These are phyloP conservation scores for Siderastrea siderea DNA, from an alignment of 92 coral and sea anemone genomes.

Conservation along the genomic window DNA sequence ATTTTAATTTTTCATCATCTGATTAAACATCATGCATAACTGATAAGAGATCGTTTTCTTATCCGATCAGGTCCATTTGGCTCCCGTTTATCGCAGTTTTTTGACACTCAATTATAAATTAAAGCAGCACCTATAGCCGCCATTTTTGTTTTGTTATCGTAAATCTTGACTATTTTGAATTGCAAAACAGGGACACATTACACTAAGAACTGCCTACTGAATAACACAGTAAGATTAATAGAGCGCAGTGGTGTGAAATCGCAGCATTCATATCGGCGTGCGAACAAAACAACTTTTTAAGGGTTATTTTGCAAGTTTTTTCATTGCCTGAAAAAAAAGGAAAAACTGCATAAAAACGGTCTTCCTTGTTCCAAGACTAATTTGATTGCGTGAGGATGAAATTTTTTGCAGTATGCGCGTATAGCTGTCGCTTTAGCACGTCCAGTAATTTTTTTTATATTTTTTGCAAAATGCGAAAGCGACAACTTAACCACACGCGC, in stretches of 20 bases:
- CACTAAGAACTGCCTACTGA: background rate
- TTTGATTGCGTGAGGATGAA: no score
- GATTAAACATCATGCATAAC: background rate
- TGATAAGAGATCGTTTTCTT: background rate
- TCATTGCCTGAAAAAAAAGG: no score
- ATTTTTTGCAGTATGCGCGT: no score
- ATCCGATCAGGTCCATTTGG: background rate
- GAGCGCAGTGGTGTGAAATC: background rate
- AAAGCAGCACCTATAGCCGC: background rate
- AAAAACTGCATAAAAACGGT: no score
- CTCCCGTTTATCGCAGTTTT: no score
- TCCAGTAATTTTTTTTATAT: no score
- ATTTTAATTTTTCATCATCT: background rate
- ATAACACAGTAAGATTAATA: background rate
- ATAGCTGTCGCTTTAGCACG: no score
- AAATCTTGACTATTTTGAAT: background rate
- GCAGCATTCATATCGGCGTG: background rate
- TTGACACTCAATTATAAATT: background rate
- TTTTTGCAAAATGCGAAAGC: no score
- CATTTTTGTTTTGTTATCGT: background rate
- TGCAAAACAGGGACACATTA: constrained; percentile 6
- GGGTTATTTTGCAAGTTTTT: no score
- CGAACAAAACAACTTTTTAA: background rate
- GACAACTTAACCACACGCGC: no score
- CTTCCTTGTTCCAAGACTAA: no score